Evolutionary conservation across 1,140 invertebrate species (phyloP).

Genomic region (Stegodyphus mimosarum): DNA sequence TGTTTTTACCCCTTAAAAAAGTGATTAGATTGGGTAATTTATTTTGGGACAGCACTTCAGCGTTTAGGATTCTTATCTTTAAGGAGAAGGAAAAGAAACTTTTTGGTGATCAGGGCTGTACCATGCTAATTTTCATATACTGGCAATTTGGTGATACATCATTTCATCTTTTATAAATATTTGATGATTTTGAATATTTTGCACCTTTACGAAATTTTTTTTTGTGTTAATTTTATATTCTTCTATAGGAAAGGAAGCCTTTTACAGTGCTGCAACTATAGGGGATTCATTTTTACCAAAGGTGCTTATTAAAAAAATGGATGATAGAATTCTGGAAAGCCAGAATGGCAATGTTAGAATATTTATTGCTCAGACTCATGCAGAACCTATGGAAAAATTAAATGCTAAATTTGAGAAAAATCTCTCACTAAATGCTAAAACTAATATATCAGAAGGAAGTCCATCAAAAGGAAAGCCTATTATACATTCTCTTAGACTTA

Average conservation of each 20-base stretch:
- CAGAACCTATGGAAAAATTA: slow-evolving; percentile 11
- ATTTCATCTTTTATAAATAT: too few species aligned
- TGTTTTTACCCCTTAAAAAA: too few species aligned
- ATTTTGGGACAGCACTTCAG: too few species aligned
- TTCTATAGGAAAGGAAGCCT: background rate
- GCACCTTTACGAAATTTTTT: background rate
- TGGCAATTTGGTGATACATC: too few species aligned
- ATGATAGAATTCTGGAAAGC: slow-evolving; percentile 23
- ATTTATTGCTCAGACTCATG: slow-evolving; percentile 19
- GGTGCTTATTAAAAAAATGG: slow-evolving; percentile 34
- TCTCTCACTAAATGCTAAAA: background rate
- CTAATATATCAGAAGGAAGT: background rate
- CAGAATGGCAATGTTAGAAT: slow-evolving; percentile 15
- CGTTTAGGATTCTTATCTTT: too few species aligned
- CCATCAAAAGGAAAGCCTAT: background rate
- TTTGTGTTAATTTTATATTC: background rate
- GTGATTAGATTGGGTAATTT: too few species aligned
- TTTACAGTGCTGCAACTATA: background rate
- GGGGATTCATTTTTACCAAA: slow-evolving; percentile 19
- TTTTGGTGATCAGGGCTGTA: too few species aligned
- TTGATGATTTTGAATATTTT: background rate
- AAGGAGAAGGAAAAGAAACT: too few species aligned
- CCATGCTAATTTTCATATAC: too few species aligned
- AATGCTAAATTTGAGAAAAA: background rate
- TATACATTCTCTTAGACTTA: background rate